A percentile compares a stretch with the other conserved stretches of the same genome.
Evolutionary conservation across 37 sponge, comb jelly and placozoan species (phyloP).

Genomic region (Aplysina aerophoba): DNA sequence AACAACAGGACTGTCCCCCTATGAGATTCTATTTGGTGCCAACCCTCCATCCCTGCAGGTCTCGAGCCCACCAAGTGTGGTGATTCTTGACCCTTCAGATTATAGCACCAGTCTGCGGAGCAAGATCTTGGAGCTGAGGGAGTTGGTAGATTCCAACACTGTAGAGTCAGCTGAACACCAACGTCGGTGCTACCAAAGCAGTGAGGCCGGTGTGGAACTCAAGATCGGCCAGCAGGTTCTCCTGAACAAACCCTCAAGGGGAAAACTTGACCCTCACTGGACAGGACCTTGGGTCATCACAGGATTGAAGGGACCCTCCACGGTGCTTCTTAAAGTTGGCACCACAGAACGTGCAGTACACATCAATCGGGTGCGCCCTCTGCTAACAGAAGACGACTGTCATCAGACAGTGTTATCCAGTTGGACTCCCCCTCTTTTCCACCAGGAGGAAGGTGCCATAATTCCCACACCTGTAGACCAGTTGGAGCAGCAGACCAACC

Average conservation of each 20-base stretch:
- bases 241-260: background rate
- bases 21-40: conserved; percentile 25
- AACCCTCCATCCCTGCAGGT: conserved; percentile 3
- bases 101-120: background rate
- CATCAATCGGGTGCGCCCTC: background rate
- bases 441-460: background rate
- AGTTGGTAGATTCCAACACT: background rate
- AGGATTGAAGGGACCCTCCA: background rate
- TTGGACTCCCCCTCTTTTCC: conserved; percentile 15
- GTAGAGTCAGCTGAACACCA: conserved; percentile 13
- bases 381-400: background rate
- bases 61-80: background rate
- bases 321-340: background rate
- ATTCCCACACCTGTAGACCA: no score
- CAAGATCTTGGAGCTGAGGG: background rate
- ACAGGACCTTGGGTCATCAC: conserved; percentile 14
- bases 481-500: no score
- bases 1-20: conserved; percentile 26
- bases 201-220: background rate
- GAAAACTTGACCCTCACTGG: conserved; percentile 5
- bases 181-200: background rate
- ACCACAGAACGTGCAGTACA: background rate
- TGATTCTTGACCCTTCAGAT: background rate
- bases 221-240: background rate
- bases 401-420: background rate